Evolutionary conservation across 2,888 invertebrate species (phyloP).

Genomic region (Cantharis lateralis): DNA sequence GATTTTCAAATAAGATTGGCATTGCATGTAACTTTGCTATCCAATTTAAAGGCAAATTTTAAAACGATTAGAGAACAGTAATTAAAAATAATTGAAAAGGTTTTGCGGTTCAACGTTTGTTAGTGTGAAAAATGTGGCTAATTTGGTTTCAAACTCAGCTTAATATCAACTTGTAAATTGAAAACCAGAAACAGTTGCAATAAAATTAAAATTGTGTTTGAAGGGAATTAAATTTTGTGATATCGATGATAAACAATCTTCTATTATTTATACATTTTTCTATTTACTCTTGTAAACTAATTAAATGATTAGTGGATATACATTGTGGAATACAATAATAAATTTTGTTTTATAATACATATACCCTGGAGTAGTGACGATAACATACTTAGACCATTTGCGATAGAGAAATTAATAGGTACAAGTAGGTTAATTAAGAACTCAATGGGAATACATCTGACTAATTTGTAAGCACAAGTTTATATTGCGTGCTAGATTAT

Average conservation of each 20-base stretch:
- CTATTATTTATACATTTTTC: neutral
- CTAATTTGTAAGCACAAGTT: slow-evolving; percentile 1
- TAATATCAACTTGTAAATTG: neutral
- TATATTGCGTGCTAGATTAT: neutral
- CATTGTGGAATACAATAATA: neutral
- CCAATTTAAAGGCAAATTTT: slow-evolving; percentile 7
- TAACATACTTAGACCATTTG: neutral
- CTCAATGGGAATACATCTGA: slow-evolving; percentile 3
- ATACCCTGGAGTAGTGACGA: neutral
- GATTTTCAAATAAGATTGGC: neutral
- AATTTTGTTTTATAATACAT: neutral
- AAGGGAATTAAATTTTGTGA: neutral
- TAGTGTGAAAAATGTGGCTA: slow-evolving; percentile 4
- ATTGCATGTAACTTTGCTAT: slow-evolving; percentile 8
- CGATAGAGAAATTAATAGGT: neutral
- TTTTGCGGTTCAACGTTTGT: slow-evolving; percentile 5
- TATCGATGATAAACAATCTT: neutral
- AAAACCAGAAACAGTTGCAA: neutral
- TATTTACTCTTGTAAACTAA: neutral
- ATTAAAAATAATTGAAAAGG: slow-evolving; percentile 13
- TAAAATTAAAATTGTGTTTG: neutral
- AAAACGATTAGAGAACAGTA: slow-evolving; percentile 6
- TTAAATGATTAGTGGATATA: neutral
- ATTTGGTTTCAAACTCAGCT: neutral
- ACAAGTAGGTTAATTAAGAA: neutral